Conservation (phyloP, 2,888 invertebrate species). For the Abrostola tripartita region DNA sequence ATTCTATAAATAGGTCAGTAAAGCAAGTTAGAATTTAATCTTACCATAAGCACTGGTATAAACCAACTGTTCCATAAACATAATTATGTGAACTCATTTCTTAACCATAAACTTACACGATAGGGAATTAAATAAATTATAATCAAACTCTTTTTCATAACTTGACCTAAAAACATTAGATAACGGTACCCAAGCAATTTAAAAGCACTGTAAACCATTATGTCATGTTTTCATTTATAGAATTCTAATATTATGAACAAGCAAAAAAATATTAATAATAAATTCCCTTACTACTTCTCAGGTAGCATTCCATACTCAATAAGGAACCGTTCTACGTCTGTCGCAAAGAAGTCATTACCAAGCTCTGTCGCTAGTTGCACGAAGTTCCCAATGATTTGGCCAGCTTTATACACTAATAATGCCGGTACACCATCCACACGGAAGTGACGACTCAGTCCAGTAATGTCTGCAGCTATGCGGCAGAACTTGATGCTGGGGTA, state of each 20-base stretch:
- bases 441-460: slow-evolving; percentile 96
- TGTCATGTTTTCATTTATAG: neutral
- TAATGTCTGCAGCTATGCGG: slow-evolving; percentile 93
- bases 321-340: slow-evolving; percentile 96
- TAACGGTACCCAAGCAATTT: neutral
- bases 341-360: slow-evolving; percentile 96
- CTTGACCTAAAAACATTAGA: slow-evolving; percentile 2
- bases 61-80: neutral
- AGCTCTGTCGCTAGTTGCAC: slow-evolving; percentile 95
- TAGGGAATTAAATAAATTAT: slow-evolving; percentile 29
- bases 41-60: slow-evolving; percentile 27
- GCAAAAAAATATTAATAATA: slow-evolving; percentile 12
- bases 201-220: slow-evolving; percentile 2
- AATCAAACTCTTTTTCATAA: slow-evolving; percentile 19
- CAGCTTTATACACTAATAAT: slow-evolving; percentile 95
- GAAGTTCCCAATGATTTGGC: slow-evolving; percentile 97
- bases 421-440: slow-evolving; percentile 96
- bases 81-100: slow-evolving; percentile 18
- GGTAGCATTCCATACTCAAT: slow-evolving; percentile 94
- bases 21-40: slow-evolving; percentile 13
- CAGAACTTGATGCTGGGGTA: slow-evolving; percentile 97
- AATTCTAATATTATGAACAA: slow-evolving; percentile 10
- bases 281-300: slow-evolving; percentile 87
- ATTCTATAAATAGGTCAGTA: slow-evolving; percentile 16
- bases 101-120: slow-evolving; percentile 20